These are phyloP conservation scores for Notodonta dromedarius DNA, from an alignment of 2,888 invertebrate genomes.

Conservation along the genomic window DNA sequence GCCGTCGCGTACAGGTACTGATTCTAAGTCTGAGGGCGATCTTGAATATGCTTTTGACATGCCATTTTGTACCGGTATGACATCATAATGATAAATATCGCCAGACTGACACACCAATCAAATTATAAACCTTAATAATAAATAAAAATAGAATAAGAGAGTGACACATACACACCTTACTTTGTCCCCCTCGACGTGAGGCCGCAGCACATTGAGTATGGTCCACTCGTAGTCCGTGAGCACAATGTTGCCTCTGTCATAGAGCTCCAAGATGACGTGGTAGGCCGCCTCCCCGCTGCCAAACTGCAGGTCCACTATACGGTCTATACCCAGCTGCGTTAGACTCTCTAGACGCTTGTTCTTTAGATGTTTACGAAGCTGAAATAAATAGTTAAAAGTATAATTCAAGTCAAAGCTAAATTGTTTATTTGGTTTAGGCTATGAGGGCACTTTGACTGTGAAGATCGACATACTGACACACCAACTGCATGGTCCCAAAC, in stretches of 20 bases:
- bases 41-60: too few relatives aligned
- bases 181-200: slow-evolving; percentile 96
- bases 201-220: slow-evolving; percentile 96
- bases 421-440: too few relatives aligned
- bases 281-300: slow-evolving; percentile 97
- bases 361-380: slow-evolving; percentile 97
- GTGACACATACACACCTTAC: slow-evolving; percentile 82
- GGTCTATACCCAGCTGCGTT: slow-evolving; percentile 94
- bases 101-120: too few relatives aligned
- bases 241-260: slow-evolving; percentile 97
- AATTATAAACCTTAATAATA: too few relatives aligned
- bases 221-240: slow-evolving; percentile 95
- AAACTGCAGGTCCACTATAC: slow-evolving; percentile 97
- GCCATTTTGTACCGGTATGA: too few relatives aligned
- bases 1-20: slow-evolving; percentile 93
- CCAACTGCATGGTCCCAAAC: too few relatives aligned
- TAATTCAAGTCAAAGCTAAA: too few relatives aligned
- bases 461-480: too few relatives aligned
- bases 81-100: too few relatives aligned
- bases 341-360: slow-evolving; percentile 96
- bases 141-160: too few relatives aligned
- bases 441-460: too few relatives aligned
- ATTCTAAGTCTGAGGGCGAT: too few relatives aligned
- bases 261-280: slow-evolving; percentile 97
- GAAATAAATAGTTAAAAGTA: slow-evolving; percentile 39